Conservation (phyloP, 2,113 vertebrate genomes). For the Crotalus viridis region DNA sequence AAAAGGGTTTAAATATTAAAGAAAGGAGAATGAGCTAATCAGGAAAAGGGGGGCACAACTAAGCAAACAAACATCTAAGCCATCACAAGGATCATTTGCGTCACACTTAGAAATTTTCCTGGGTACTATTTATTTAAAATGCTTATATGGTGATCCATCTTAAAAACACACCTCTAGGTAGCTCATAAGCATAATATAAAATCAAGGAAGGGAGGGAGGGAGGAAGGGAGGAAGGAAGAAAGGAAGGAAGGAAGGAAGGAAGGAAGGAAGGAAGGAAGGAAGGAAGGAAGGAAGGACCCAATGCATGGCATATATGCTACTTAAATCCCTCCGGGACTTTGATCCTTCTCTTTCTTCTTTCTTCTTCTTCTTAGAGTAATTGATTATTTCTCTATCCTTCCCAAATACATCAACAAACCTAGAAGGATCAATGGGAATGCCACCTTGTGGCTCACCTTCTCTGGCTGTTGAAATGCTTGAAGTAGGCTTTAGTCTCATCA, state of each 20-base stretch:
- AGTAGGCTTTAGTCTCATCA: background rate
- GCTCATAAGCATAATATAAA: background rate
- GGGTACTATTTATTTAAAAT: background rate
- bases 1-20: background rate
- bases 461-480: background rate
- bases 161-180: background rate
- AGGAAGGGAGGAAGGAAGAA: rapidly evolving
- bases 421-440: background rate
- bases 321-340: background rate
- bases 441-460: background rate
- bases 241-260: background rate
- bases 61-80: background rate
- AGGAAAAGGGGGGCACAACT: background rate
- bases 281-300: background rate
- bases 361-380: background rate
- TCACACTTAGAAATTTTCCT: background rate
- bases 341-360: background rate
- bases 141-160: background rate
- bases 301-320: background rate
- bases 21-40: background rate
- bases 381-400: background rate
- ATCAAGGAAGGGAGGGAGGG: no score
- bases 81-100: background rate
- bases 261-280: no score
- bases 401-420: background rate